Evolutionary conservation across 2,797 vertebrate genomes (phyloP), one percentile per base, ranked within the genome.

Genomic region (Lagocephalus sceleratus): DNA sequence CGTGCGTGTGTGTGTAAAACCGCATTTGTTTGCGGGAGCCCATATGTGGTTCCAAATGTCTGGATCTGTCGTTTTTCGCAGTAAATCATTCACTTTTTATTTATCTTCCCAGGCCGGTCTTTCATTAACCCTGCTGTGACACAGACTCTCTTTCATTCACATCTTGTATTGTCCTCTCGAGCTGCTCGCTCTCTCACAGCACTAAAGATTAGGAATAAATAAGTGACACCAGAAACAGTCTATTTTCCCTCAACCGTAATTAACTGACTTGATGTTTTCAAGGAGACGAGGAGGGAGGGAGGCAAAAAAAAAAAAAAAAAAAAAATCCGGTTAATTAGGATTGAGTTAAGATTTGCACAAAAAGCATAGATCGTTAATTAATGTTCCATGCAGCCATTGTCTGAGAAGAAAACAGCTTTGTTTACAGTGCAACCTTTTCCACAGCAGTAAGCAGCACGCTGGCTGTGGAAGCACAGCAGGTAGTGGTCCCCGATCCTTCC

Each of bases 221-320:
- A 83, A 76, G 54, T 78, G 79, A 83, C 73, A 85, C 80, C 66
- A 79, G 71, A 84, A 81, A 72, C 63, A 38, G 54, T 60, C 73
- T 61, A 44, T 75, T 81, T 78, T 85, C 68, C 57, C 60, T 78
- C 76, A 61, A 72, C 68, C 69, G 59, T 85, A 87, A 87, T 86
- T 83, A 84, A 86, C 75, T 65, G 75, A 73, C 76, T 83, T 76
- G 57, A 85, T 85, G 78, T 82, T 84, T 86, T 84, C 68, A 79
- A 84, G 73, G 64, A 80, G 73, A 78, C 42, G 49, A 63, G 45
- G 19, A 32, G 6, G 8, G 39, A 35, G 26, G 12, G 16, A 9
- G 32, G 32, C 6, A 7, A 12, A 35, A 35, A 35, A 12, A 35
- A 2, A 35, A 35, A 7, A 1, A 35, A 7, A 35, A 60, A 72